phyloP scores from a whole-genome alignment of 2,113 vertebrate species.

The Otolemur garnettii region DNA sequence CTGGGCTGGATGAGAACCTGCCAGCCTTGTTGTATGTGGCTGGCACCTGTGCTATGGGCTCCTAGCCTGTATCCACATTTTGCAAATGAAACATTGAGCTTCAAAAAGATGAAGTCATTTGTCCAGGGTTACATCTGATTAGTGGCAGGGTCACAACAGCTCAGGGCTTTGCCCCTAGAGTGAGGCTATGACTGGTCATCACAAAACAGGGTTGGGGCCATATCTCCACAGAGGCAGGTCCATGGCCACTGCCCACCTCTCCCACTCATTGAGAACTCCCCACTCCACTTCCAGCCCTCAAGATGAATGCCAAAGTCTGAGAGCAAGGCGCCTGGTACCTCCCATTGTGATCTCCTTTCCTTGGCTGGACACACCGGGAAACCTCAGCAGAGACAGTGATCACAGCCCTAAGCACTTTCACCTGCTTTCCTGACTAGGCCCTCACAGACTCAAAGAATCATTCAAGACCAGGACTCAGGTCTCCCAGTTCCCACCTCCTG shows the following conservation, averaged over 20 bases:
- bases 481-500: background rate
- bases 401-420: background rate
- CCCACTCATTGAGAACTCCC: background rate
- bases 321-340: background rate
- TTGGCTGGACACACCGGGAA: background rate
- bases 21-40: no score
- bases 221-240: background rate
- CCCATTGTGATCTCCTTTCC: background rate
- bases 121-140: background rate
- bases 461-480: background rate
- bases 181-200: background rate
- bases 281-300: background rate
- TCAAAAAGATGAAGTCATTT: background rate
- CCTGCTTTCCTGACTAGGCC: background rate
- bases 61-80: background rate
- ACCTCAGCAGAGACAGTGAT: background rate
- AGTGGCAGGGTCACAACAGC: background rate
- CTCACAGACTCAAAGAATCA: background rate
- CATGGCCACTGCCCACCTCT: background rate
- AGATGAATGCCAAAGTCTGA: background rate
- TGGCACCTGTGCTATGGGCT: no score
- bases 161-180: background rate
- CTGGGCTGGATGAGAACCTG: no score
- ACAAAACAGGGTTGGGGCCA: background rate
- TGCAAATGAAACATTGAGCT: conserved; percentile 35